Base-by-base conservation (phyloP, 2,797 vertebrate species). In the Lithobates sylvaticus region DNA sequence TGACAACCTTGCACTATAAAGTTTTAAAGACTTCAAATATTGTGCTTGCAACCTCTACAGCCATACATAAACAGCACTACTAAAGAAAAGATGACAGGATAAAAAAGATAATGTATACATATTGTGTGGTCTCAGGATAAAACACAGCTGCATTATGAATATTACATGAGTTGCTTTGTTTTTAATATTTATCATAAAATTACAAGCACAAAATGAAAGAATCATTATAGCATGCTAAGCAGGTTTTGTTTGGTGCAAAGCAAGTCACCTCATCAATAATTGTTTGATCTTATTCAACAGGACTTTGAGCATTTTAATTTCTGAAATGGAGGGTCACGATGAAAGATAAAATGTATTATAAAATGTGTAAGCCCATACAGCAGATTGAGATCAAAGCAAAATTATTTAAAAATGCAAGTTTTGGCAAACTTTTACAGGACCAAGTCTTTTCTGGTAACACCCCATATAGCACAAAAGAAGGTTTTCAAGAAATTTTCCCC, bases 1-100 rank as follows among this genome's bases (percentile, higher is more conserved):
- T n/a, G n/a, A n/a, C n/a, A n/a, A n/a, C n/a, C n/a, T n/a, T n/a
- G n/a, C 75, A 78, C 64, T 78, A 67, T 78, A 50, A 78, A 78
- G 68, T 78, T 78, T 71, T 71, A n/a, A 67, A 70, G 64, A 71
- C 47, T 72, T 84, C 47, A 78, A 72, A 76, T 71, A 84, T 50
- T 78, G 68, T 67, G 39, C 82, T 84, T 77, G 82, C 50, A 75
- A 84, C 82, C 58, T 77, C 75, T 72, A 84, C 15, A 71, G 75
- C n/a, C 18, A 65, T 36, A 16, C 26, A 75, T 83, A 74, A 83
- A 83, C 36, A 65, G 71, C n/a, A 73, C 54, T 36, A 73, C 64
- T 27, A 73, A 83, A 65, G 81, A 83, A 83, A 44, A 74, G n/a
- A 74, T 83, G 71, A 83, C 81, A 83, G 23, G n/a, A 54, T 54